These are phyloP conservation scores for Murina feae DNA, from an alignment of 2,113 vertebrate genomes.

Conservation along the genomic window DNA sequence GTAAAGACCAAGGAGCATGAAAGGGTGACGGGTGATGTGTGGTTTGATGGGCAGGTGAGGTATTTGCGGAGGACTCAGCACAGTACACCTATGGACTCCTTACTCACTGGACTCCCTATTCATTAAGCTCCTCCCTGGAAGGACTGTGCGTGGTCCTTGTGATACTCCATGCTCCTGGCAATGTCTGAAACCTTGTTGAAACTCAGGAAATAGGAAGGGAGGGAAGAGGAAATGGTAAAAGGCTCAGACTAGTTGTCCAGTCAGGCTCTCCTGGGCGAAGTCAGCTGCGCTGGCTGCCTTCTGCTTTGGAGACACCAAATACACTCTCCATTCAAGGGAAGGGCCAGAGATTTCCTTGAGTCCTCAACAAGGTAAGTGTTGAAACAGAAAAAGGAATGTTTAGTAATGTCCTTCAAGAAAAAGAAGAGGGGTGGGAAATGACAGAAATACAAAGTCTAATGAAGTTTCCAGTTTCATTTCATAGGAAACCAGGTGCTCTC, in stretches of 20 bases:
- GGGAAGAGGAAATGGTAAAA: not conserved
- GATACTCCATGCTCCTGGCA: fast-evolving
- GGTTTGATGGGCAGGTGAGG: too few relatives aligned
- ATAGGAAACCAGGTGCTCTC: too few relatives aligned
- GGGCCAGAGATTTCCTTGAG: not conserved
- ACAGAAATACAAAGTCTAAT: too few relatives aligned
- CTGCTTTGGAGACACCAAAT: not conserved
- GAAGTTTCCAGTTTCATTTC: too few relatives aligned
- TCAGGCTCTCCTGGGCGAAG: fast-evolving
- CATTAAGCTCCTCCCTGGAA: fast-evolving
- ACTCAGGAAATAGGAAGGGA: not conserved
- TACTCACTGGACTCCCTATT: too few relatives aligned
- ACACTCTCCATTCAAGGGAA: fast-evolving
- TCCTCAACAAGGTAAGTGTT: not conserved
- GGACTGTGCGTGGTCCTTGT: fast-evolving
- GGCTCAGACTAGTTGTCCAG: fast-evolving
- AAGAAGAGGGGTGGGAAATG: too few relatives aligned
- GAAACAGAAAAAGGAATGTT: not conserved
- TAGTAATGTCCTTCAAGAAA: not conserved
- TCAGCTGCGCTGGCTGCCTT: fast-evolving
- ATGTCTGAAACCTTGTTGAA: fast-evolving
- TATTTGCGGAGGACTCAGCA: too few relatives aligned
- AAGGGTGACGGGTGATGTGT: too few relatives aligned
- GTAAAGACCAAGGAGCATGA: too few relatives aligned
- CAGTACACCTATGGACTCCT: too few relatives aligned